Evolutionary conservation across 2,797 vertebrate genomes (phyloP).

Genomic region (Calcarius lapponicus): DNA sequence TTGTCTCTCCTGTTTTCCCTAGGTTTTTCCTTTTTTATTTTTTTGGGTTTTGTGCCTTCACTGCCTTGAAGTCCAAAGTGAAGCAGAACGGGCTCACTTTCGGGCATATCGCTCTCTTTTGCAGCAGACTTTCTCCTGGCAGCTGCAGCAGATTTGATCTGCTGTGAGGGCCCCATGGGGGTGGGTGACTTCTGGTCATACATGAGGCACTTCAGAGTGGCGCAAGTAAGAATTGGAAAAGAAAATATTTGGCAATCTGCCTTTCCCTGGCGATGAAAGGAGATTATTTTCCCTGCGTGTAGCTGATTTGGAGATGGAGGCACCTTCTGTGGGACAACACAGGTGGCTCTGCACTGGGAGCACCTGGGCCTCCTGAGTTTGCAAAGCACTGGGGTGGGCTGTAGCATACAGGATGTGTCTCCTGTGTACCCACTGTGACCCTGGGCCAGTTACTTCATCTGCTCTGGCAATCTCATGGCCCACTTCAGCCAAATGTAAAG

Average conservation of each 20-base stretch:
- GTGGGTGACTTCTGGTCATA: neutral
- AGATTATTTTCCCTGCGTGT: fast-evolving
- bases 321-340: neutral
- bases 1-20: neutral
- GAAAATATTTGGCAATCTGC: neutral
- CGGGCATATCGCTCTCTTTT: neutral
- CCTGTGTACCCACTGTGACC: neutral
- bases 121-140: neutral
- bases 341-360: neutral
- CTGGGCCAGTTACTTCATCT: neutral
- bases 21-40: neutral
- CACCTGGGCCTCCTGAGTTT: neutral
- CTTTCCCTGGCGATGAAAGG: neutral
- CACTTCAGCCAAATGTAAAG: neutral
- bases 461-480: neutral
- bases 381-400: neutral
- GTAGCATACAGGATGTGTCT: fast-evolving
- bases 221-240: neutral
- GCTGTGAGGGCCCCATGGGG: neutral
- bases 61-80: neutral
- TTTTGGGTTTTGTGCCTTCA: neutral
- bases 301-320: neutral
- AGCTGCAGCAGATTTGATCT: neutral
- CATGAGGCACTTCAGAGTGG: neutral
- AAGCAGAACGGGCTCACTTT: neutral